Evolutionary conservation across 2,797 vertebrate genomes (phyloP).

Genomic region (Gallirallus australis): DNA sequence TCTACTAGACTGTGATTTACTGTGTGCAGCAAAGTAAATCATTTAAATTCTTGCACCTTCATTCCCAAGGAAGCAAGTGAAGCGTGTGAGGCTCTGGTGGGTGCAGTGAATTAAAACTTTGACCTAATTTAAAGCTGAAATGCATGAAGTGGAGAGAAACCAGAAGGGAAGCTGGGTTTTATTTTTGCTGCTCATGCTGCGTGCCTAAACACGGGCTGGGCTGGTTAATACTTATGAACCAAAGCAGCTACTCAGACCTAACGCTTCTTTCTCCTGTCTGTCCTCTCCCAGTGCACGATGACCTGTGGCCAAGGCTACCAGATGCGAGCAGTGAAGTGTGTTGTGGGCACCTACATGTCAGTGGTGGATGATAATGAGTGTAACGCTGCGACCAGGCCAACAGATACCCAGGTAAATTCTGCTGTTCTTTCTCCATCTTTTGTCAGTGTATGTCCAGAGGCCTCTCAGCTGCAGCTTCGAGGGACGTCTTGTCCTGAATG

Average conservation of each 20-base stretch:
- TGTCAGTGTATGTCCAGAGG: rapidly evolving
- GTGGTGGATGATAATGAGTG: conserved; percentile 95
- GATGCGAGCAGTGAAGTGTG: conserved; percentile 94
- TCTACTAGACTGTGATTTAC: conserved; percentile 20
- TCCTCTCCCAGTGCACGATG: conserved; percentile 87
- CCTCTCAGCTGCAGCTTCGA: neutral
- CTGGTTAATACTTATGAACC: conserved; percentile 7
- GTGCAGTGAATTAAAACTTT: conserved; percentile 78
- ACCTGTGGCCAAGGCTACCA: conserved; percentile 96
- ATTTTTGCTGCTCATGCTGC: conserved; percentile 28
- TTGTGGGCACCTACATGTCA: conserved; percentile 88
- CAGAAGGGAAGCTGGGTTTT: conserved; percentile 45
- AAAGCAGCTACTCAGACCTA: neutral
- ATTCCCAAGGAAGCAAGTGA: conserved; percentile 84
- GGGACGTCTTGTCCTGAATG: neutral
- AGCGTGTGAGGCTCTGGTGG: conserved; percentile 78
- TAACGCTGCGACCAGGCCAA: conserved; percentile 92
- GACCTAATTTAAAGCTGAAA: conserved; percentile 83
- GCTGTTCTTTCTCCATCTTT: neutral
- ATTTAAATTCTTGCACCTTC: conserved; percentile 70
- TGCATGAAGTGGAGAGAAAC: conserved; percentile 76
- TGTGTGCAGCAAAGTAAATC: conserved; percentile 55
- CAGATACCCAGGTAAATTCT: conserved; percentile 89
- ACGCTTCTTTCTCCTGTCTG: neutral
- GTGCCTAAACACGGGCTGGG: neutral